A percentile compares a stretch with the other conserved stretches of the same genome.
These are phyloP conservation scores for Neotoxoptera formosana DNA, from an alignment of 1,140 invertebrate genomes.

Conservation along the genomic window DNA sequence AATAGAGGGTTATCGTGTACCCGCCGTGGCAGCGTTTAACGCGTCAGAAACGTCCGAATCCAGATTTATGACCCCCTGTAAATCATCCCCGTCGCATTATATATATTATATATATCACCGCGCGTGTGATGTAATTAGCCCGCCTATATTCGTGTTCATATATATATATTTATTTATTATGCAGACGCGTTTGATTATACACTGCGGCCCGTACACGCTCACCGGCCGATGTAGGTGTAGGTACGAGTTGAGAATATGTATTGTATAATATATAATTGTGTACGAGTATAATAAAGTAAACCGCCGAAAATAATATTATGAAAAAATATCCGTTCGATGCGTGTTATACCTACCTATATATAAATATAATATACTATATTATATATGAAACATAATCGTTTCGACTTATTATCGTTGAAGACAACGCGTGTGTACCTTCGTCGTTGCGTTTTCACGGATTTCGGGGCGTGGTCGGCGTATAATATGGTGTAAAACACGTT, in stretches of 20 bases:
- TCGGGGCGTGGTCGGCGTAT: not conserved
- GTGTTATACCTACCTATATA: not conserved
- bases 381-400: not conserved
- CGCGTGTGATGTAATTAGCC: not conserved
- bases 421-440: not conserved
- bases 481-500: conserved; percentile 3
- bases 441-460: not conserved
- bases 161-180: not conserved
- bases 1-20: not conserved
- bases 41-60: not conserved
- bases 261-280: not conserved
- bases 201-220: not conserved
- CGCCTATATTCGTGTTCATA: not conserved
- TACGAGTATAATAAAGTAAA: not conserved
- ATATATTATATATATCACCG: not conserved
- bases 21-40: not conserved
- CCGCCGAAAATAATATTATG: not conserved
- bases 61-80: not conserved
- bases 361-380: not conserved
- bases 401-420: not conserved
- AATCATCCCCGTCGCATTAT: not conserved
- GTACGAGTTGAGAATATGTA: not conserved
- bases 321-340: not conserved
- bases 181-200: not conserved
- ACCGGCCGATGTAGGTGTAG: not conserved